phyloP scores from a whole-genome alignment of 2,113 vertebrate species.

The Syngnathoides biaculeatus region DNA sequence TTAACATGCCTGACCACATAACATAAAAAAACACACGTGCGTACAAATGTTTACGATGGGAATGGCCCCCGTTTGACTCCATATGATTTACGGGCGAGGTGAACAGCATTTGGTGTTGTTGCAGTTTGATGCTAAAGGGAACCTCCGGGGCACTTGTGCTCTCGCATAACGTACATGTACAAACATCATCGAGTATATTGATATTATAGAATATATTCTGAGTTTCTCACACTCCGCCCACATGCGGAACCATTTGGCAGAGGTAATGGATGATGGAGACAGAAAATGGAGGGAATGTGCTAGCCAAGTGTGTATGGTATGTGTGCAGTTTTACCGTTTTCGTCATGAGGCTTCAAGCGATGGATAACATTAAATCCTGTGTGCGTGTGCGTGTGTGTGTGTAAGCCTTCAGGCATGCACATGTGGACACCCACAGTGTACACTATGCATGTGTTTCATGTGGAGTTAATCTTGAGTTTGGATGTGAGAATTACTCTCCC shows the following conservation, averaged over 20 bases:
- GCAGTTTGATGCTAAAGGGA: neutral
- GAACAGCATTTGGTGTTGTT: neutral
- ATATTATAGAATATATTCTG: neutral
- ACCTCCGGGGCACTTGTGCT: neutral
- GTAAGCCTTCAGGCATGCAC: slow-evolving; percentile 23
- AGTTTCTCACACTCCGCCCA: neutral
- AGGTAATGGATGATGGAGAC: neutral
- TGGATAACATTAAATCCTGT: slow-evolving; percentile 53
- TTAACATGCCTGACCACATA: slow-evolving; percentile 46
- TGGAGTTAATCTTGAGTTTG: slow-evolving; percentile 50
- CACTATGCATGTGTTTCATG: slow-evolving; percentile 32
- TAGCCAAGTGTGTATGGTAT: slow-evolving; percentile 14
- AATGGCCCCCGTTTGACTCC: neutral
- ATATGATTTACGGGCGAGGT: neutral
- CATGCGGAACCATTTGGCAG: neutral
- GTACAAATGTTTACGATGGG: neutral
- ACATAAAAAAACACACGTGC: neutral
- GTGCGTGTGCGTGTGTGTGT: slow-evolving; percentile 24
- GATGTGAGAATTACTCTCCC: slow-evolving; percentile 55
- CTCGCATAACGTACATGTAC: neutral
- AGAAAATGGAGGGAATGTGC: neutral
- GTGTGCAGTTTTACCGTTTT: slow-evolving; percentile 24
- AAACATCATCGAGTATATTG: neutral
- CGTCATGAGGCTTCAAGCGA: slow-evolving; percentile 36
- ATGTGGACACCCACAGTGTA: slow-evolving; percentile 20